These are phyloP conservation scores for Chironomus striatipennis DNA, from an alignment of 1,140 invertebrate species.

Conservation along the genomic window DNA sequence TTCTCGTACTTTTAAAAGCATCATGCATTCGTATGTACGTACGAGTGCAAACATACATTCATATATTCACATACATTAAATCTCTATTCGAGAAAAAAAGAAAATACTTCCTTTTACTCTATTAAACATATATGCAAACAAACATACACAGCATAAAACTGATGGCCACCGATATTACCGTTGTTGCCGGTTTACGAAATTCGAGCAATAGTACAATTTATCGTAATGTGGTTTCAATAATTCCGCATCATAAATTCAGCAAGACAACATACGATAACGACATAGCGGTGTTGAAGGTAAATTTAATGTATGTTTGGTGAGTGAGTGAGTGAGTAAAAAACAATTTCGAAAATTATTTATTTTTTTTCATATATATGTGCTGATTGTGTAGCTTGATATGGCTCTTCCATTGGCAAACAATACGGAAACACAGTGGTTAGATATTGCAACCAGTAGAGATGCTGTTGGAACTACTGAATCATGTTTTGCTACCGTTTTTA, in stretches of 20 bases:
- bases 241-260: conserved; percentile 18
- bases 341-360: background rate
- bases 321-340: background rate
- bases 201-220: background rate
- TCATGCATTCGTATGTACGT: no score
- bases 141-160: background rate
- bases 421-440: background rate
- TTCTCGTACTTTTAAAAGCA: no score
- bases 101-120: no score
- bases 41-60: no score
- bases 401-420: background rate
- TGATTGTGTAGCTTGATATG: conserved; percentile 9
- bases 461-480: background rate
- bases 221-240: conserved; percentile 19
- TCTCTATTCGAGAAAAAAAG: no score
- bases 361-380: no score
- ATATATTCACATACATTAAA: no score
- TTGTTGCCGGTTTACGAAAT: background rate
- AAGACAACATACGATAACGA: background rate
- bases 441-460: background rate
- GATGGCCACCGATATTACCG: background rate
- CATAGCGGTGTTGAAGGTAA: conserved; percentile 9
- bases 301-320: background rate
- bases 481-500: background rate
- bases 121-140: background rate